These are phyloP conservation scores for Xenentodon cancila DNA, from an alignment of 2,797 vertebrate species.

Conservation along the genomic window DNA sequence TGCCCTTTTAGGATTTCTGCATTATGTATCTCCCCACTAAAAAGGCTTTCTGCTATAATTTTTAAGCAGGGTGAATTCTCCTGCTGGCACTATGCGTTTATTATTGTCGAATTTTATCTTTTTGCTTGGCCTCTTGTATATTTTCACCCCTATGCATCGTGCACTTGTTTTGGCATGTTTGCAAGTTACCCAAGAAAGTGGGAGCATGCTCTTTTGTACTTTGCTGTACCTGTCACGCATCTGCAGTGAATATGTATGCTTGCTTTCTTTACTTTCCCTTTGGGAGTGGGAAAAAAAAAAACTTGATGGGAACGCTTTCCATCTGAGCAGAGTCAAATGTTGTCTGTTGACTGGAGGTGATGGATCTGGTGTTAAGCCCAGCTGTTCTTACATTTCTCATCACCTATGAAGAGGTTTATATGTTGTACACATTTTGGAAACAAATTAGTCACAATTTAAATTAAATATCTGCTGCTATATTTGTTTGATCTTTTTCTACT, in stretches of 20 bases:
- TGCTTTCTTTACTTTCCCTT: constrained; percentile 22
- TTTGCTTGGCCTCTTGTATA: constrained; percentile 35
- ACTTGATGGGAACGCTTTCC: constrained; percentile 49
- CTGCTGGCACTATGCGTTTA: constrained; percentile 25
- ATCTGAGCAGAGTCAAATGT: constrained; percentile 15
- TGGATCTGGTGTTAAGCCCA: constrained; percentile 28
- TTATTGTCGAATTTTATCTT: constrained; percentile 35
- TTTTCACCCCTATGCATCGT: constrained; percentile 3
- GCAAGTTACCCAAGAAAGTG: not conserved
- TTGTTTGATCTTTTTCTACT: too few species aligned
- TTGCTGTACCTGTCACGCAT: constrained; percentile 54
- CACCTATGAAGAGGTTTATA: constrained; percentile 1
- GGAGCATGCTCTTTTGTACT: constrained; percentile 7
- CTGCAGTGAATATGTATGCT: constrained; percentile 55
- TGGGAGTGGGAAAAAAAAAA: constrained; percentile 19
- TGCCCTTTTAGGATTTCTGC: constrained; percentile 59
- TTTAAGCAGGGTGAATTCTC: constrained; percentile 47
- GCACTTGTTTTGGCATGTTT: constrained; percentile 10
- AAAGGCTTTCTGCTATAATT: constrained; percentile 53
- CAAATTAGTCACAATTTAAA: too few species aligned
- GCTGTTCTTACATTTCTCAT: constrained; percentile 34
- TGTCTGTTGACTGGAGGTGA: constrained; percentile 46
- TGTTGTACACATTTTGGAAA: not conserved
- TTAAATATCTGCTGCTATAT: too few species aligned
- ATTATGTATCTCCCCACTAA: constrained; percentile 41